Evolutionary conservation across 2,113 vertebrate genomes (phyloP), one percentile per base, ranked within the genome.

Genomic region (Platysteira castanea): DNA sequence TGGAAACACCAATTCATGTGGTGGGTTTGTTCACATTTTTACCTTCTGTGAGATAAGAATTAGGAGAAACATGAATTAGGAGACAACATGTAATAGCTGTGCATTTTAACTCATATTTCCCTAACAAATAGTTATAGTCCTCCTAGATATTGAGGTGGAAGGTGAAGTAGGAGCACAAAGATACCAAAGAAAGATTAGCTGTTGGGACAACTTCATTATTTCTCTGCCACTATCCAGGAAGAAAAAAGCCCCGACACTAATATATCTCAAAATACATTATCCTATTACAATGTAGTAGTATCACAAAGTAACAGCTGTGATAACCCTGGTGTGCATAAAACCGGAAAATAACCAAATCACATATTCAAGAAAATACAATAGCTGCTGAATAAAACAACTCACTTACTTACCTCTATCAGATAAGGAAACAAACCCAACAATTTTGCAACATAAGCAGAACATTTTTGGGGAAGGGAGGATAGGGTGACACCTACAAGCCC

Each of bases 151-250:
- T 79, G 83, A 96, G 75, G 76, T 84, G 54, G 81, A 96, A 91
- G 93, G 85, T 95, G 94, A 96, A 93, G 65, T 44, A 93, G 85
- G 31, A 81, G 54, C 61, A 81, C 42, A 94, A 91, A 95, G 78
- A 73, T 61, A 84, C 54, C 69, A 56, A 91, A 80, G 37, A 64
- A 79, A 70, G 44, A 93, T 94, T 69, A 91, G 82, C 71, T 88
- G 31, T 64, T 82, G 73, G 73, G 96, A 95, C 80, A 90, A 49
- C 77, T 94, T 88, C 63, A 95, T 95, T 92, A 97, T 68, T 96
- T 90, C 83, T 80, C 73, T 82, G 85, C 42, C 50, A 67, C 57
- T 69, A 49, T 46, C 57, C 59, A 71, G 57, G 46, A 61, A 63
- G 24, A 65, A 74, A 53, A 73, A 90, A 41, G 3, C 0, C 14